Base-by-base conservation (phyloP, 2,888 invertebrate species). In the Hirudinaria manillensis region DNA sequence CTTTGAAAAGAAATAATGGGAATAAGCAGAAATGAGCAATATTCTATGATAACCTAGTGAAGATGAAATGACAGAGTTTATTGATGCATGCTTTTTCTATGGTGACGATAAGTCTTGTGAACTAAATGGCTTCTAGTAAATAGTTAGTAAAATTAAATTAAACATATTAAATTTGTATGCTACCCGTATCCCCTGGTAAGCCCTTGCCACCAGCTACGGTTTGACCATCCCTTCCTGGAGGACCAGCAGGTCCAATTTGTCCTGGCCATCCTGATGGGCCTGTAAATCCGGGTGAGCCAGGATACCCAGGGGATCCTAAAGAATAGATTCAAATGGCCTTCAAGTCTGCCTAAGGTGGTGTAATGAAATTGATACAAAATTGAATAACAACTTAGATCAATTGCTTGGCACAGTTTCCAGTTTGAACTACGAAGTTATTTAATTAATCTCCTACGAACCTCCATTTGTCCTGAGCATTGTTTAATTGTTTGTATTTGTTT, bases 101-200 rank as follows among this genome's bases (percentile, higher is more conserved):
- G n/a, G n/a, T n/a, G n/a, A n/a, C 13, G 21, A 53, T 53, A 21
- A 53, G 21, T 16, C 21, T 53, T 53, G 13, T 16, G 24, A 68
- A 68, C 7, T 29, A 34, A 32, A 32, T 32, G 13, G 34, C 7
- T 29, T 68, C 13, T 32, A 68, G 13, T 32, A 68, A 68, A 32
- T 36, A 70, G 27, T 70, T 36, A 45, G n/a, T 29, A 70, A n/a
- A 7, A 19, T 45, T 13, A 36, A 27, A n/a, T 13, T 72, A 7
- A 51, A 34, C 10, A 3, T 24, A 27, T 51, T n/a, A 72, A 65
- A 27, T 32, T 56, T 27, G 53, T 6, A 24, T 21, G n/a, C 65
- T 7, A 73, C 73, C 73, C 10, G 73, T 73, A 34, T 65, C 34
- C 34, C 73, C 73, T 3, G 27, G 73, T 19, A 55, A 45, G 34